phyloP scores from a whole-genome alignment of 2,797 vertebrate genomes.

The Heterohyrax brucei region DNA sequence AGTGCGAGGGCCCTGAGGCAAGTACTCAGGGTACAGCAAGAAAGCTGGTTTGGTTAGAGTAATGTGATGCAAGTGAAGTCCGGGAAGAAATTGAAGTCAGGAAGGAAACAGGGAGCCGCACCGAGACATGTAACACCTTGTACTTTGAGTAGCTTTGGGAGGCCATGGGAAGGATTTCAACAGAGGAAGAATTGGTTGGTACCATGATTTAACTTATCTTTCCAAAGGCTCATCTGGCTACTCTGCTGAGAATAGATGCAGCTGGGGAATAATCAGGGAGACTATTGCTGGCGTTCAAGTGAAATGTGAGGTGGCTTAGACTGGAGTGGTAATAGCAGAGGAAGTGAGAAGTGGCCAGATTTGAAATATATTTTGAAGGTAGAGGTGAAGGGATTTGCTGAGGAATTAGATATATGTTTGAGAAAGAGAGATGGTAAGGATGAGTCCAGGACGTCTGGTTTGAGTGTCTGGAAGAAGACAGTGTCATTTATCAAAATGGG shows the following conservation, averaged over 20 bases:
- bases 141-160: neutral
- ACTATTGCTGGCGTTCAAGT: neutral
- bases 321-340: neutral
- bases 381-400: neutral
- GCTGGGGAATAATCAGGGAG: neutral
- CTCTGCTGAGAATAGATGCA: neutral
- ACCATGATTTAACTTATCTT: neutral
- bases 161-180: neutral
- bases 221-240: neutral
- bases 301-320: neutral
- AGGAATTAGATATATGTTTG: neutral
- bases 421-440: neutral
- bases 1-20: neutral
- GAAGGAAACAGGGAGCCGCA: neutral
- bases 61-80: neutral
- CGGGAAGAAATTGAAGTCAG: neutral
- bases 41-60: neutral
- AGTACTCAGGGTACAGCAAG: neutral
- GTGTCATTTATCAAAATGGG: neutral
- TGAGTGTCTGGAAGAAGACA: neutral
- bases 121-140: neutral
- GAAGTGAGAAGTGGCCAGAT: neutral
- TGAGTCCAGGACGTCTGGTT: neutral
- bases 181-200: neutral
- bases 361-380: neutral